Evolutionary conservation across 1,140 invertebrate species (phyloP), one percentile per base, ranked within the genome.

Genomic region (Tetraneura akinire): DNA sequence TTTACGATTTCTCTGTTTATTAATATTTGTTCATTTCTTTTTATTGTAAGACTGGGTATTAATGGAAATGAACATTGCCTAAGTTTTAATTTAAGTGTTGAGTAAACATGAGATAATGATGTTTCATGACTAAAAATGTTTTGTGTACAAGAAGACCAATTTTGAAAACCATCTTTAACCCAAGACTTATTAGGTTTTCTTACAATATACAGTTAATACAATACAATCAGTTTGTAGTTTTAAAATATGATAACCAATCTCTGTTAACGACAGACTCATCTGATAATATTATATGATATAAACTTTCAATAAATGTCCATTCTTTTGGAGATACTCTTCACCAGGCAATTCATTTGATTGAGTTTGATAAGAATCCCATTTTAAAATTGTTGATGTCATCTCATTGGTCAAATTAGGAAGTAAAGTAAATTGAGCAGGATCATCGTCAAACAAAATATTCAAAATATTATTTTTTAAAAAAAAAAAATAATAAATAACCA

Each of bases 21-120:
- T 10, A 16, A 13, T 21, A 62, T 23, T 29, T 62, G 57, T 26
- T 62, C 18, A n/a, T 53, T 53, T 53, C 51, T 53, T 53, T 53
- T 53, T 53, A 53, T 21, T 53, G 18, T 53, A n/a, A 53, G 18
- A 53, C 51, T 53, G 10, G 18, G 18, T n/a, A n/a, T 53, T 53
- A 53, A 53, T 9, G 18, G 51, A 9, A 53, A 53, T 53, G 51
- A 53, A 53, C 1, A n/a, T 18, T n/a, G 18, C n/a, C 18, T 53
- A n/a, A 53, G n/a, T 51, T 51, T n/a, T 51, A 51, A 53, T 53
- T 53, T 53, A n/a, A 53, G 18, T n/a, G 51, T n/a, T n/a, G 51
- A 53, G 51, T 53, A 53, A 53, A 53, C 10, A n/a, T 53, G 51
- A n/a, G 51, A 53, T 16, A n/a, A 53, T 8, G 18, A 53, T 53